Percentiles rank a stretch among this genome's conserved stretches.
phyloP scores from a whole-genome alignment of 2,797 vertebrate species.

The Periparus ater region DNA sequence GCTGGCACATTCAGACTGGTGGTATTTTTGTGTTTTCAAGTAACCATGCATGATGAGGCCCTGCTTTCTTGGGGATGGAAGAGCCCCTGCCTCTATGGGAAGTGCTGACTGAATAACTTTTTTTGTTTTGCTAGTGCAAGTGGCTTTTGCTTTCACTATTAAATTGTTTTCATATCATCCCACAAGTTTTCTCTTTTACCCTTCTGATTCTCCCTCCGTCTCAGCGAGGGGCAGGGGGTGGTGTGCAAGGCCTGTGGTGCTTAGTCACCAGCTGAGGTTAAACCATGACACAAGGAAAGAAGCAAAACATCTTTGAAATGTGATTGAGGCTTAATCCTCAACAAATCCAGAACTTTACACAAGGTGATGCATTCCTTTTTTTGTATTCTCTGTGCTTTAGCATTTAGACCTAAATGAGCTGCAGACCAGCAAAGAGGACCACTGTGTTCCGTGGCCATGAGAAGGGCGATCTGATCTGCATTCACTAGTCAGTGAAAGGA shows the following conservation, averaged over 20 bases:
- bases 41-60: accelerated
- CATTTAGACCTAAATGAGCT: not conserved
- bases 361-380: not conserved
- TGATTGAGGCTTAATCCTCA: not conserved
- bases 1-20: not conserved
- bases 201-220: not conserved
- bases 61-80: not conserved
- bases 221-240: accelerated
- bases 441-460: not conserved
- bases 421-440: not conserved
- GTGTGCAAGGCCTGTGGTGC: not conserved
- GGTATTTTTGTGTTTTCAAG: not conserved
- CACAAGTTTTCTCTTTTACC: not conserved
- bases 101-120: not conserved
- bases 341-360: not conserved
- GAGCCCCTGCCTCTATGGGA: accelerated
- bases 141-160: not conserved
- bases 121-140: not conserved
- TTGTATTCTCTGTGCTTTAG: not conserved
- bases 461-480: not conserved
- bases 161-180: not conserved
- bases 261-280: not conserved
- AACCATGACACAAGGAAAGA: not conserved
- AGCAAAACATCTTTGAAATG: not conserved
- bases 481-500: not conserved